Percentiles rank a stretch among this genome's conserved stretches.
Evolutionary conservation across 2,888 invertebrate genomes (phyloP).

Genomic region (Lomographa bimaculata): DNA sequence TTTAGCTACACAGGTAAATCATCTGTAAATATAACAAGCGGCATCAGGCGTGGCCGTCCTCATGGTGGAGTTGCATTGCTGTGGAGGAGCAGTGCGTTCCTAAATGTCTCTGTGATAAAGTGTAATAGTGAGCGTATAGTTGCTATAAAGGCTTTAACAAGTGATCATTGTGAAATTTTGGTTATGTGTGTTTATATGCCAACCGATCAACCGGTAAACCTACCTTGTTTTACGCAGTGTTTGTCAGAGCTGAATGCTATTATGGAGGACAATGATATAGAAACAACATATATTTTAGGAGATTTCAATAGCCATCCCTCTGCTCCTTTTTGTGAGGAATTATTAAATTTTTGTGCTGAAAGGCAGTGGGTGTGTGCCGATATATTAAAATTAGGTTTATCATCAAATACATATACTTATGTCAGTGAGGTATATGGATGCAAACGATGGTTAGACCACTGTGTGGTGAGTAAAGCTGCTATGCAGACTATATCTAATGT

Average conservation of each 20-base stretch:
- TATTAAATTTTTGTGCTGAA: constrained; percentile 2
- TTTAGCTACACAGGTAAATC: neutral
- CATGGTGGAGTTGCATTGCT: neutral
- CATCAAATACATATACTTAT: constrained; percentile 4
- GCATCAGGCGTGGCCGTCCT: neutral
- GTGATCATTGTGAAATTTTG: neutral
- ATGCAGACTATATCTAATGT: neutral
- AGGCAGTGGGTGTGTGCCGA: constrained; percentile 5
- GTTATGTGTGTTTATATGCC: neutral
- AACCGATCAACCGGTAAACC: neutral
- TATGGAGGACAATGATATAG: neutral
- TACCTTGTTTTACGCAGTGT: constrained; percentile 4
- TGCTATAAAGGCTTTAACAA: neutral
- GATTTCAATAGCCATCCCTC: no score
- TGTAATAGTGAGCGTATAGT: constrained; percentile 2
- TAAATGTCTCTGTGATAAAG: no score
- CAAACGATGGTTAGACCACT: constrained; percentile 7
- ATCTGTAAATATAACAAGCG: neutral
- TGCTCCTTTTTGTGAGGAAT: neutral
- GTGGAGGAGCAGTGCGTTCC: neutral
- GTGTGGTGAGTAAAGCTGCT: constrained; percentile 1
- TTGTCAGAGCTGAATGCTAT: constrained; percentile 1
- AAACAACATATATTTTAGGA: neutral
- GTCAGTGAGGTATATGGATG: constrained; percentile 8
- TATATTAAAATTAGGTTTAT: neutral